These are phyloP conservation scores for Heloderma charlesbogerti DNA, from an alignment of 2,113 vertebrate genomes.

Conservation along the genomic window DNA sequence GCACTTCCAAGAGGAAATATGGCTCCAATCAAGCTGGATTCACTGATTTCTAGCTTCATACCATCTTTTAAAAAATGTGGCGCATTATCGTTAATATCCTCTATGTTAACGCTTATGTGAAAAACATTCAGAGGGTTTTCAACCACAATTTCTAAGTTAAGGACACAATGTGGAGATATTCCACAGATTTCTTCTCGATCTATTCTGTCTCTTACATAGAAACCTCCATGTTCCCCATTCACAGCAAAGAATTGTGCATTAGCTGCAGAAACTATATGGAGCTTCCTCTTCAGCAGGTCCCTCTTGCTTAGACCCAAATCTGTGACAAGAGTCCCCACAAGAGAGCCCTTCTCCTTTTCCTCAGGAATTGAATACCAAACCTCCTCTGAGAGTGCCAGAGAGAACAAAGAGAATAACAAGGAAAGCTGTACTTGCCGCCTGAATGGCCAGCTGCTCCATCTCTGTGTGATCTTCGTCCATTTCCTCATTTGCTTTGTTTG, in stretches of 20 bases:
- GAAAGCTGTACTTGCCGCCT: conserved; percentile 74
- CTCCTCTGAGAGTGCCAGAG: conserved; percentile 58
- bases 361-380: conserved; percentile 80
- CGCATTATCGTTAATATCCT: conserved; percentile 79
- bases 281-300: conserved; percentile 68
- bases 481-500: neutral
- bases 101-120: conserved; percentile 74
- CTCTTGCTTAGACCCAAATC: conserved; percentile 75
- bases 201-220: conserved; percentile 80
- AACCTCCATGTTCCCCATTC: conserved; percentile 73
- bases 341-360: conserved; percentile 77
- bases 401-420: conserved; percentile 70
- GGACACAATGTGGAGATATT: conserved; percentile 66
- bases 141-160: conserved; percentile 75
- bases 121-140: conserved; percentile 82
- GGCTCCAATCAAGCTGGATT: conserved; percentile 67
- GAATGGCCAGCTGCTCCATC: neutral
- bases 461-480: neutral
- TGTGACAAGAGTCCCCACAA: conserved; percentile 80
- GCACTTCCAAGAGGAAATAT: conserved; percentile 75
- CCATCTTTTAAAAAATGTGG: conserved; percentile 68
- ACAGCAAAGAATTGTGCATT: conserved; percentile 78
- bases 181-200: conserved; percentile 80
- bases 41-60: conserved; percentile 71
- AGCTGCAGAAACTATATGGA: conserved; percentile 75